These are phyloP conservation scores for Perizoma affinitatum DNA, from an alignment of 2,888 invertebrate genomes.

Conservation along the genomic window DNA sequence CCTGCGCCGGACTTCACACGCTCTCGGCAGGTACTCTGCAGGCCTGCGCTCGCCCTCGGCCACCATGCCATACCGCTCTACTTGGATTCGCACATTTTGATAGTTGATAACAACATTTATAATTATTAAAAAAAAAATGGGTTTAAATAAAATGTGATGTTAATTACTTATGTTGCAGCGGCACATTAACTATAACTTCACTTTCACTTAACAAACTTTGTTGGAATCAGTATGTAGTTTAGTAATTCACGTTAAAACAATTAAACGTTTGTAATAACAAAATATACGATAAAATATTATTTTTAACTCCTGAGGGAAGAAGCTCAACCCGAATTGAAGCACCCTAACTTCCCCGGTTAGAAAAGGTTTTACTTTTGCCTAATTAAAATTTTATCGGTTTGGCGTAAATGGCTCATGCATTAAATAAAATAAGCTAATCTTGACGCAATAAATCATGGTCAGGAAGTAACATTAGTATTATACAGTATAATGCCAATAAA, in stretches of 20 bases:
- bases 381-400: conserved; percentile 21
- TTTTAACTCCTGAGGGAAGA: no score
- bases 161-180: no score
- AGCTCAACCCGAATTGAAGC: no score
- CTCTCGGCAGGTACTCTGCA: conserved; percentile 61
- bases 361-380: conserved; percentile 21
- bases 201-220: no score
- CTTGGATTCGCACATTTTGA: conserved; percentile 42
- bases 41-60: conserved; percentile 43
- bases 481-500: conserved; percentile 16
- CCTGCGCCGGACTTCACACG: conserved; percentile 82
- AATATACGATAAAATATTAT: no score
- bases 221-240: no score
- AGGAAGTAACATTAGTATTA: conserved; percentile 23
- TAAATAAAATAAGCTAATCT: conserved; percentile 20
- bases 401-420: conserved; percentile 16
- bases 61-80: conserved; percentile 28
- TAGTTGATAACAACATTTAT: conserved; percentile 7
- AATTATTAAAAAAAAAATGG: background rate
- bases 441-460: conserved; percentile 23
- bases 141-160: no score
- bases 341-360: background rate
- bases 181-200: no score
- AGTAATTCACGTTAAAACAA: no score
- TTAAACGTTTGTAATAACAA: no score